Conservation (phyloP, 2,888 invertebrate species). For the Pherbina coryleti region DNA sequence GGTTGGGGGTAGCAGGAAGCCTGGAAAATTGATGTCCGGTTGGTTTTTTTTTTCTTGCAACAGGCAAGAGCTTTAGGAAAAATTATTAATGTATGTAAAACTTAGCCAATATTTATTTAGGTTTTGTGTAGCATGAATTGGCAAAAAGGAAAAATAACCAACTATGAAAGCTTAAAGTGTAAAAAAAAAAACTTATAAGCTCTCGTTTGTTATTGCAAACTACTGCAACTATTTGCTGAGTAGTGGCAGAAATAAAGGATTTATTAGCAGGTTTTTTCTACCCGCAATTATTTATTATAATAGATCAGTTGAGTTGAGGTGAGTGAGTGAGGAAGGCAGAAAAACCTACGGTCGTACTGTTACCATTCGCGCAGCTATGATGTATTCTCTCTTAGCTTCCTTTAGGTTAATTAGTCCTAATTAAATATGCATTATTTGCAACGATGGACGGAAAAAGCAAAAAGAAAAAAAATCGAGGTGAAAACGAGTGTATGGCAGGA, state of each 20-base stretch:
- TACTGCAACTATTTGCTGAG: no score
- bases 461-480: neutral
- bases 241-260: no score
- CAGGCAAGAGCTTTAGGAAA: neutral
- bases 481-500: neutral
- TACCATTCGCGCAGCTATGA: neutral
- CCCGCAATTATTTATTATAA: neutral
- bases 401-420: conserved; percentile 60
- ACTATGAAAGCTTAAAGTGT: neutral
- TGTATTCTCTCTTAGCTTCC: conserved; percentile 25
- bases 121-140: neutral
- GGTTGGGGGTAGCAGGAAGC: neutral
- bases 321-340: neutral
- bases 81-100: neutral
- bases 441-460: neutral
- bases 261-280: no score
- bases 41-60: neutral
- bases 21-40: conserved; percentile 9
- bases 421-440: conserved; percentile 59
- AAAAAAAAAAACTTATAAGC: neutral
- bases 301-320: neutral
- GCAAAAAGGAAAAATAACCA: neutral
- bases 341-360: neutral
- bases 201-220: neutral
- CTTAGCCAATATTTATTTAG: conserved; percentile 7